Percentiles rank a stretch among this genome's conserved stretches.
phyloP scores from a whole-genome alignment of 2,797 vertebrate species.

The Artibeus lituratus region DNA sequence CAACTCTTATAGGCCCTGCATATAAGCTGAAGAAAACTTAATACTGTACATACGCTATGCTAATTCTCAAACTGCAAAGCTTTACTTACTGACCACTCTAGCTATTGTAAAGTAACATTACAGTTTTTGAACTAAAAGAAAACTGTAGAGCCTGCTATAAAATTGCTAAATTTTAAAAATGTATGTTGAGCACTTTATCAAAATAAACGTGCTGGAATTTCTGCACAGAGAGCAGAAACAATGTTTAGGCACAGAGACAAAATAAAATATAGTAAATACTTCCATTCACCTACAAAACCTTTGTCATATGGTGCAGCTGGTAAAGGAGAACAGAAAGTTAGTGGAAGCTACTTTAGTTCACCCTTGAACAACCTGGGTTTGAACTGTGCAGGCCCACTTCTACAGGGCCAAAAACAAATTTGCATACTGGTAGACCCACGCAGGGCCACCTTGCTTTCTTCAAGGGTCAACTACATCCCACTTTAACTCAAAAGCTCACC shows the following conservation, averaged over 20 bases:
- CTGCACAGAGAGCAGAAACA: slow-evolving; percentile 41
- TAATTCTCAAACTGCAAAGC: slow-evolving; percentile 49
- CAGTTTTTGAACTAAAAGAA: slow-evolving; percentile 31
- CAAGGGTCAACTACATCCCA: not conserved
- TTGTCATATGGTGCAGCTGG: not conserved
- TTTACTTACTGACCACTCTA: not conserved
- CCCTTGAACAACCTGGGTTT: not conserved
- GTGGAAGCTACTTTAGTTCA: not conserved
- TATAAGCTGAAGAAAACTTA: not conserved
- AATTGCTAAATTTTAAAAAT: slow-evolving; percentile 34
- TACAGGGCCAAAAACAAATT: not conserved
- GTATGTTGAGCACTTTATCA: slow-evolving; percentile 5
- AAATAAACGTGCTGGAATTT: slow-evolving; percentile 46
- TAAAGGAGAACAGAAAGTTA: slow-evolving; percentile 43
- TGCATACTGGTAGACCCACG: too few species aligned
- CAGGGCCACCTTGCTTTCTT: not conserved
- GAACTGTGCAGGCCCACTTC: not conserved
- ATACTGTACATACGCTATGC: not conserved
- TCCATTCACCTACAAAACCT: not conserved
- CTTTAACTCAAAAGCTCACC: slow-evolving; percentile 20
- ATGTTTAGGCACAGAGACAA: slow-evolving; percentile 30
- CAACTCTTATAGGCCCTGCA: not conserved
- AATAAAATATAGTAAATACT: slow-evolving; percentile 47
- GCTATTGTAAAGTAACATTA: not conserved
- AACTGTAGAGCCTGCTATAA: not conserved